Evolutionary conservation across 1,140 invertebrate genomes (phyloP).

Genomic region (Penaeus japonicus): DNA sequence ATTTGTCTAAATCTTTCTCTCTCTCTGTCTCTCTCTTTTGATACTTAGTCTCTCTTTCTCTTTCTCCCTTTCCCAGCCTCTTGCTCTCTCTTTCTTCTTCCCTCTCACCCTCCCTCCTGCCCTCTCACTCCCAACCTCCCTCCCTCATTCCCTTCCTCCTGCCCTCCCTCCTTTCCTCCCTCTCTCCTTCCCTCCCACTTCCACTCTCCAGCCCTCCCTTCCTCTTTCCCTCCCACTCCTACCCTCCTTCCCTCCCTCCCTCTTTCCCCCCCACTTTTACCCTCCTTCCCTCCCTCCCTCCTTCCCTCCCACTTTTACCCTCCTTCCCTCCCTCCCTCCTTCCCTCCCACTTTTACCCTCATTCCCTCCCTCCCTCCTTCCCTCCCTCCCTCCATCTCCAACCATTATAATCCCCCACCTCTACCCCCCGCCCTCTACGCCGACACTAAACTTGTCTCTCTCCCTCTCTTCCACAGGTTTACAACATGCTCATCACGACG

Average conservation of each 20-base stretch:
- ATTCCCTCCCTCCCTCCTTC: not conserved
- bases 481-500: conserved; percentile 57
- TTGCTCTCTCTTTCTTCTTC: too few species aligned
- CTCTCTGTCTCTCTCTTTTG: too few species aligned
- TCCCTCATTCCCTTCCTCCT: not conserved
- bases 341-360: not conserved
- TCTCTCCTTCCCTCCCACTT: too few species aligned
- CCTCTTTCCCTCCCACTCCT: too few species aligned
- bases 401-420: not conserved
- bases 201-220: not conserved
- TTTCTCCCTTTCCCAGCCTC: too few species aligned
- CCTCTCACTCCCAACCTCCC: not conserved
- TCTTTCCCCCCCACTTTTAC: not conserved
- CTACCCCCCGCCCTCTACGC: not conserved
- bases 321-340: not conserved
- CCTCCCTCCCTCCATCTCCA: not conserved
- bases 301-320: not conserved
- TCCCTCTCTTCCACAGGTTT: conserved; percentile 49
- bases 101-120: not conserved
- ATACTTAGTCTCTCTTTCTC: too few species aligned
- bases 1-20: too few species aligned
- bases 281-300: not conserved
- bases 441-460: too few species aligned
- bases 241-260: not conserved
- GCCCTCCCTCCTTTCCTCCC: not conserved